These are phyloP conservation scores for Porites evermanni DNA, from an alignment of 92 coral and sea anemone genomes.

Conservation along the genomic window DNA sequence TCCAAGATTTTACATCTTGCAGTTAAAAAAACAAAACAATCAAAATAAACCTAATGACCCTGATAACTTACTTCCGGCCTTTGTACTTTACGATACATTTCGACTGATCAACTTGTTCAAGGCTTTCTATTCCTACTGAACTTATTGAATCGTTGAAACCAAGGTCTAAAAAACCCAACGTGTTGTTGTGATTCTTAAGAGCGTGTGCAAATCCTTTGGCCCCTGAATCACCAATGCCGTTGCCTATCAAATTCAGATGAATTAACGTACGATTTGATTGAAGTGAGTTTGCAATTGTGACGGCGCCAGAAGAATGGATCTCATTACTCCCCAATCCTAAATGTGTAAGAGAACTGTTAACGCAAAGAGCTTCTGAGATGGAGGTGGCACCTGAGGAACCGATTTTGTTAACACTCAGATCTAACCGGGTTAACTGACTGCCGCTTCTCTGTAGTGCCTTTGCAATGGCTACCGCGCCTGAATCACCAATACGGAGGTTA, in stretches of 20 bases:
- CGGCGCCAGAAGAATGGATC: background rate
- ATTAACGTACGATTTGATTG: background rate
- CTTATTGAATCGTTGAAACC: background rate
- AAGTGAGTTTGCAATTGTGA: background rate
- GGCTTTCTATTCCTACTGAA: background rate
- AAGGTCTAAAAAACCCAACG: background rate
- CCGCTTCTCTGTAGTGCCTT: background rate
- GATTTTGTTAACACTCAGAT: background rate
- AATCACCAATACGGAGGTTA: background rate
- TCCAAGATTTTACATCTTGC: no score
- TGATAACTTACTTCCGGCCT: no score
- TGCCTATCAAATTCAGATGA: background rate
- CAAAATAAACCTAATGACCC: no score
- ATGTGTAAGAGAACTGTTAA: background rate
- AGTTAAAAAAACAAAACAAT: no score
- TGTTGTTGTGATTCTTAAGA: background rate
- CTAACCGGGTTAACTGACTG: background rate
- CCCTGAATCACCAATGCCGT: constrained; percentile 2
- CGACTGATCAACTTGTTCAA: background rate
- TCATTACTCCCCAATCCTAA: background rate
- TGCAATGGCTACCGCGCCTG: constrained; percentile 5
- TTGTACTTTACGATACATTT: background rate
- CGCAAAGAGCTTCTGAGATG: background rate
- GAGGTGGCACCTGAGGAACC: background rate
- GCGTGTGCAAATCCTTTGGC: constrained; percentile 7